These are phyloP conservation scores for Hetaerina americana DNA, from an alignment of 1,140 invertebrate genomes.

Conservation along the genomic window DNA sequence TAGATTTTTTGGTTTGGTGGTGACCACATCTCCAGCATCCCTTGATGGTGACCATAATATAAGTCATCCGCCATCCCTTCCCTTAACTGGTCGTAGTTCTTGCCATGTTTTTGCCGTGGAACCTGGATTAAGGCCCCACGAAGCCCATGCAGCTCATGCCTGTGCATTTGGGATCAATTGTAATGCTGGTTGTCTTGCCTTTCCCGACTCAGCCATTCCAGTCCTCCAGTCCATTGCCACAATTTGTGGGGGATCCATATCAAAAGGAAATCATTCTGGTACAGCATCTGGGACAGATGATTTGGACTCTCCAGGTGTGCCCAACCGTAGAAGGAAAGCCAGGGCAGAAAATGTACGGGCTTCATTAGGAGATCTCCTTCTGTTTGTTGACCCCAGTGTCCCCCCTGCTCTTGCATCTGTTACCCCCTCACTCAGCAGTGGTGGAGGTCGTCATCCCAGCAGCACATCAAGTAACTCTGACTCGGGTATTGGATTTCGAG, in stretches of 20 bases:
- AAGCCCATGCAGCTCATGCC: conserved; percentile 62
- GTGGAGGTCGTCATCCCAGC: conserved; percentile 41
- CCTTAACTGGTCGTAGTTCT: conserved; percentile 41
- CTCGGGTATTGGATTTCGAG: conserved; percentile 84
- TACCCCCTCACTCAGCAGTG: conserved; percentile 45
- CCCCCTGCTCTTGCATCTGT: conserved; percentile 35
- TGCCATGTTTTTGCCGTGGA: conserved; percentile 94
- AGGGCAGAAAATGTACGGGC: background rate
- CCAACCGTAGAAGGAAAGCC: conserved; percentile 29
- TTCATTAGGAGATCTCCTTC: conserved; percentile 5
- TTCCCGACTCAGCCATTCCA: conserved; percentile 76
- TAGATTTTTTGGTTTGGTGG: conserved; percentile 84
- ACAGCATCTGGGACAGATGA: conserved; percentile 27
- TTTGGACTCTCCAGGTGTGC: conserved; percentile 27
- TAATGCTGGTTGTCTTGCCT: conserved; percentile 67
- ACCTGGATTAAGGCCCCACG: conserved; percentile 60
- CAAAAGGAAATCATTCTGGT: conserved; percentile 42
- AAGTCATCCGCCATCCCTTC: conserved; percentile 35
- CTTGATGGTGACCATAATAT: background rate
- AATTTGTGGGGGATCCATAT: background rate
- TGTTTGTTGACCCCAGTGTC: background rate
- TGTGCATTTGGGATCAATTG: conserved; percentile 66
- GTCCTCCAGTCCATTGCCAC: conserved; percentile 43
- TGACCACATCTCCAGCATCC: conserved; percentile 40
- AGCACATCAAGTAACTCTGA: conserved; percentile 80